Evolutionary conservation across 1,140 invertebrate genomes (phyloP), one percentile per base, ranked within the genome.

Genomic region (Prorops nasuta): DNA sequence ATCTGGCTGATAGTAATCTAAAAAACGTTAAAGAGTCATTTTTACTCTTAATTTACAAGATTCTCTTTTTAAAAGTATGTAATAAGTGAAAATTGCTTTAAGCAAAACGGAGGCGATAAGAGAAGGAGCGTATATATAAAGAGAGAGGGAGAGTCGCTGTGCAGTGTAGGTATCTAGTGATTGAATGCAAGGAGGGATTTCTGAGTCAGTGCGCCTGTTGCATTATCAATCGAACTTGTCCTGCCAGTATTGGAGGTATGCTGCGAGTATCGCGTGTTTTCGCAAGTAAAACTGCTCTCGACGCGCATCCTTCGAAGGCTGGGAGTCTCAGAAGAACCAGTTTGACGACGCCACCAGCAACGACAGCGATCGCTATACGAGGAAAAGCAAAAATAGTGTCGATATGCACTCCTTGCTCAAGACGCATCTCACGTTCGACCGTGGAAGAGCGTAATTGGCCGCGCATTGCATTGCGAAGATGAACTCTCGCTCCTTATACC

Each of bases 311-410:
- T n/a, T 24, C n/a, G 10, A 46, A 36, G 41, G 36, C 35, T 47
- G 55, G 44, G 34, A 37, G 41, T 36, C 50, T 53, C 58, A 40
- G 48, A 48, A 47, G 61, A 72, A 72, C 67, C 67, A 64, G 70
- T 72, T 74, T 71, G 60, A 72, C 65, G 58, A 64, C 66, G 63
- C 54, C 50, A 60, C 34, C 42, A 54, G 51, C 52, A 20, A 35
- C 28, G 31, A 28, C 19, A 10, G 22, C 22, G 41, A 42, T n/a
- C 17, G 14, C n/a, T n/a, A 15, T 17, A 34, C 40, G 54, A 46
- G 35, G 24, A 51, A 49, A 57, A 50, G 48, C 43, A 65, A 69
- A 66, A 66, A 67, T 66, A 63, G 53, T 65, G 36, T 48, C 18
- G 24, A 50, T 46, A 49, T 42, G 36, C 45, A 49, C 47, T 57